A percentile compares a stretch with the other conserved stretches of the same genome.
Evolutionary conservation across 2,888 invertebrate species (phyloP).

Genomic region (Podabrus alpinus): DNA sequence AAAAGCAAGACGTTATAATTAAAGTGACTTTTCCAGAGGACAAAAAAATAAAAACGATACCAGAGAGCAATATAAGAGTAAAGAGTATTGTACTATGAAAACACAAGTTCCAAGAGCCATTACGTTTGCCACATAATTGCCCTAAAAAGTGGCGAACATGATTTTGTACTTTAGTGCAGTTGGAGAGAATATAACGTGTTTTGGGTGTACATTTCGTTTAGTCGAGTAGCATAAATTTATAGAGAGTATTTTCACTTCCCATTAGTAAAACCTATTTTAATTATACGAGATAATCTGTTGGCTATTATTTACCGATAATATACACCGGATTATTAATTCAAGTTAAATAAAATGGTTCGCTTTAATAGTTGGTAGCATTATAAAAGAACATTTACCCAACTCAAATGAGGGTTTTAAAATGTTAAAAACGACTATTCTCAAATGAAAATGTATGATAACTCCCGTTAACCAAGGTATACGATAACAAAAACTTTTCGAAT

Average conservation of each 20-base stretch:
- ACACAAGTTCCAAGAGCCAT: conserved; percentile 28
- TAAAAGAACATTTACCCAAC: neutral
- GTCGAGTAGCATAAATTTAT: conserved; percentile 5
- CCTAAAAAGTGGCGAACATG: conserved; percentile 32
- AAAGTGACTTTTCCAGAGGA: neutral
- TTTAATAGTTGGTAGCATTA: neutral
- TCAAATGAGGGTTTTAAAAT: conserved; percentile 1
- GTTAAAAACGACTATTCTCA: conserved; percentile 2
- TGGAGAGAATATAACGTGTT: conserved; percentile 11
- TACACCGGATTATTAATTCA: conserved; percentile 2
- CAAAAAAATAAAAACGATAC: conserved; percentile 18
- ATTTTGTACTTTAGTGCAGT: conserved; percentile 32
- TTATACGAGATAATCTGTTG: conserved; percentile 5
- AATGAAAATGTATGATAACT: conserved; percentile 2
- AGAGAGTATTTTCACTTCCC: conserved; percentile 1
- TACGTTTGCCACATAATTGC: conserved; percentile 33
- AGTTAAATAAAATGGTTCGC: neutral
- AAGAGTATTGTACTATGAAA: conserved; percentile 26
- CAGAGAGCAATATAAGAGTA: conserved; percentile 23
- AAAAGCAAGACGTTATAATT: neutral
- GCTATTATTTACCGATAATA: conserved; percentile 5
- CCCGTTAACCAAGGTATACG: neutral
- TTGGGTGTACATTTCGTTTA: conserved; percentile 21
- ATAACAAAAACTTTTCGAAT: conserved; percentile 4
- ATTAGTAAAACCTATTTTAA: conserved; percentile 3